phyloP scores from a whole-genome alignment of 2,888 invertebrate species.

The Erebia epiphron region DNA sequence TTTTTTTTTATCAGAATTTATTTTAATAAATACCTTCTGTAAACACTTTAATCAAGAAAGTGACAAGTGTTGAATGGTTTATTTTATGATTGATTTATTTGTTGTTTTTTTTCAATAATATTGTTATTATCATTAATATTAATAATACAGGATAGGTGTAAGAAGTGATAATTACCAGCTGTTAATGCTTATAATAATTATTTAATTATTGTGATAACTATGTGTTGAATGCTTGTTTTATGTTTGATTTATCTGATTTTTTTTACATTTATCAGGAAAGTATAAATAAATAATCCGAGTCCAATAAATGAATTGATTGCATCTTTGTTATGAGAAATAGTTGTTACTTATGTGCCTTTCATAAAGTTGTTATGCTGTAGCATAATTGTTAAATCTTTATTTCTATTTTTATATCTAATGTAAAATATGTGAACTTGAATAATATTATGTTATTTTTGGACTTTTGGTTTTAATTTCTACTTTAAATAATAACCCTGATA shows the following conservation, averaged over 20 bases:
- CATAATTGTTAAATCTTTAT: background rate
- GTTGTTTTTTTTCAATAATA: too few relatives aligned
- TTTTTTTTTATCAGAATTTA: too few relatives aligned
- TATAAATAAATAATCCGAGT: background rate
- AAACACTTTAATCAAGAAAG: too few relatives aligned
- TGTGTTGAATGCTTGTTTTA: slow-evolving; percentile 7
- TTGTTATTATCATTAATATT: too few relatives aligned
- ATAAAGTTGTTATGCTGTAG: background rate
- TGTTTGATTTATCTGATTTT: slow-evolving; percentile 17
- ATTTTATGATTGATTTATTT: too few relatives aligned
- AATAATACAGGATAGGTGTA: too few relatives aligned
- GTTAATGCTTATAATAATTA: too few relatives aligned
- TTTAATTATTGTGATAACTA: too few relatives aligned
- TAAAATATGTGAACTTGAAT: background rate
- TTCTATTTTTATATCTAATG: background rate
- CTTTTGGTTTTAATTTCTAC: background rate
- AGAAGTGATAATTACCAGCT: too few relatives aligned
- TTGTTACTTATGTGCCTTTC: background rate
- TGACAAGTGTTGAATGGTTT: too few relatives aligned
- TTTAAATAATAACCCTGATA: too few relatives aligned
- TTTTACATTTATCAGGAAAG: background rate
- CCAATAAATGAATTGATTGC: background rate
- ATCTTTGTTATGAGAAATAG: background rate
- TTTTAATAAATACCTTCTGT: too few relatives aligned
- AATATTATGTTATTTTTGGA: background rate